Conservation (phyloP, 1,140 invertebrate species). For the Plectrocnemia conspersa region DNA sequence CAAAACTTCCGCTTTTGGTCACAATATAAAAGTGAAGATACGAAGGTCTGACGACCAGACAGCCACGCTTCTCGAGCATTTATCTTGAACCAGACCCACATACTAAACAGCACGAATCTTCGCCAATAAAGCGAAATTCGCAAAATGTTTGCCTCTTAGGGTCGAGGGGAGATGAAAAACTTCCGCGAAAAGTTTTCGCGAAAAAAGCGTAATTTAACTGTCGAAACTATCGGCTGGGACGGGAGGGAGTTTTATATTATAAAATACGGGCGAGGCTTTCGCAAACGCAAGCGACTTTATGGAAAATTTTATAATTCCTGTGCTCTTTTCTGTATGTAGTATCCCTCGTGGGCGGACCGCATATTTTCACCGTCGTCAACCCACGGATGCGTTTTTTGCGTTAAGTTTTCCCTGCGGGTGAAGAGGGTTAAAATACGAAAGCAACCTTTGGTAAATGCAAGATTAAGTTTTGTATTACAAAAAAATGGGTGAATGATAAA, state of each 20-base stretch:
- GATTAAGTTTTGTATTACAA: too few relatives aligned
- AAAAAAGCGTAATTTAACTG: conserved; percentile 10
- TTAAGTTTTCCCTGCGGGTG: too few relatives aligned
- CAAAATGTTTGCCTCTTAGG: background rate
- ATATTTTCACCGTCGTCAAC: too few relatives aligned
- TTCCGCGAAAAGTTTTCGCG: background rate
- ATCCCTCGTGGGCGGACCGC: background rate
- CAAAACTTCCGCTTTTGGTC: too few relatives aligned
- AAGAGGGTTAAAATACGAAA: too few relatives aligned
- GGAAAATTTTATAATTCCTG: background rate
- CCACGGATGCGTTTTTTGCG: too few relatives aligned
- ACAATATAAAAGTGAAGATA: too few relatives aligned
- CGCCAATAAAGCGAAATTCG: background rate
- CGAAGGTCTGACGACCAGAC: too few relatives aligned
- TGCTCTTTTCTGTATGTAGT: background rate
- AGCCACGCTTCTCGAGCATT: background rate
- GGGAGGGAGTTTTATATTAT: conserved; percentile 1
- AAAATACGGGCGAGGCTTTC: background rate
- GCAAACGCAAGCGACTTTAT: conserved; percentile 7
- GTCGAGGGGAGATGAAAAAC: background rate
- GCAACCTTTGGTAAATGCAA: too few relatives aligned
- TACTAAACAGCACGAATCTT: background rate
- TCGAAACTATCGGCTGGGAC: conserved; percentile 13
- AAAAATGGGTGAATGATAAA: too few relatives aligned
- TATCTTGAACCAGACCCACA: background rate